These are phyloP conservation scores for Andrena dorsata DNA, from an alignment of 2,888 invertebrate genomes.

Conservation along the genomic window DNA sequence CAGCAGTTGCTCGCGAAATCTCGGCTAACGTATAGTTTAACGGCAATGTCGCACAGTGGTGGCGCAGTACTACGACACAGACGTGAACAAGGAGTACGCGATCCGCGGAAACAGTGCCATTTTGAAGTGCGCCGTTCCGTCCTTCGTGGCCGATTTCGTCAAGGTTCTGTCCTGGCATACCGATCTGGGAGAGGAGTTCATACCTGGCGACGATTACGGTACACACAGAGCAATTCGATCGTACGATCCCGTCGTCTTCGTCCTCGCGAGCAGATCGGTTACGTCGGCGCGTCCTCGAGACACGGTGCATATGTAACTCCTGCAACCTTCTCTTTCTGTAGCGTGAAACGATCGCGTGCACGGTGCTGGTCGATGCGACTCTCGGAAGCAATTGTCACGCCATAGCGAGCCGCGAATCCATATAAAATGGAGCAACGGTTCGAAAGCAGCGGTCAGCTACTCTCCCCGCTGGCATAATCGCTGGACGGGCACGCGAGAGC, in stretches of 20 bases:
- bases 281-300: not conserved
- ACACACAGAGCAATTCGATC: slow-evolving; percentile 67
- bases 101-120: slow-evolving; percentile 96
- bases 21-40: not conserved
- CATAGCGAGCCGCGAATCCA: slow-evolving; percentile 49
- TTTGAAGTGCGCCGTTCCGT: slow-evolving; percentile 95
- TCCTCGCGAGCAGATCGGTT: slow-evolving; percentile 58
- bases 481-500: slow-evolving; percentile 29
- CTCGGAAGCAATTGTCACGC: slow-evolving; percentile 48
- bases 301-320: not conserved
- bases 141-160: slow-evolving; percentile 97
- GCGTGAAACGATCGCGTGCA: slow-evolving; percentile 24
- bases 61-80: slow-evolving; percentile 92
- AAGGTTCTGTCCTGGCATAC: slow-evolving; percentile 95
- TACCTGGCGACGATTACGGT: slow-evolving; percentile 88
- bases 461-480: slow-evolving; percentile 49
- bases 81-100: slow-evolving; percentile 95
- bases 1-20: slow-evolving; percentile 10
- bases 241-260: slow-evolving; percentile 2
- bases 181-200: slow-evolving; percentile 91
- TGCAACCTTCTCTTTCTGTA: not conserved
- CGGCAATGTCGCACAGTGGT: slow-evolving; percentile 87
- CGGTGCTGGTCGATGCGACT: slow-evolving; percentile 16
- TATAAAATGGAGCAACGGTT: slow-evolving; percentile 44
- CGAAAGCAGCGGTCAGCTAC: slow-evolving; percentile 56